A percentile compares a stretch with the other conserved stretches of the same genome.
Conservation (phyloP, 2,113 vertebrate species). For the Lanius ludovicianus region DNA sequence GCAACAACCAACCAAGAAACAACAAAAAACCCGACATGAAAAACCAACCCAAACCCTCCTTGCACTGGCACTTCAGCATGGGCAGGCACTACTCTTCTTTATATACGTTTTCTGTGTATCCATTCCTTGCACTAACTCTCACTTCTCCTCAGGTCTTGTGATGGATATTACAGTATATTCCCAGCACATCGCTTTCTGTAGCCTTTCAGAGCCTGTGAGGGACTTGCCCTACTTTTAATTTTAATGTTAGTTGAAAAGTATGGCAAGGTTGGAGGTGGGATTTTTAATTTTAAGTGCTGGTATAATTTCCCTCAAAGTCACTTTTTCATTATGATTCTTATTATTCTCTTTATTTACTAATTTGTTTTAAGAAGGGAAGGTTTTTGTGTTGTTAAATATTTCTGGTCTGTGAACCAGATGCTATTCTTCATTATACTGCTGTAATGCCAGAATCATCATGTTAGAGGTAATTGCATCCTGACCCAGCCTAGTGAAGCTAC, state of each 20-base stretch:
- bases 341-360: neutral
- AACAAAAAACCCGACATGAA: neutral
- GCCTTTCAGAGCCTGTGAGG: neutral
- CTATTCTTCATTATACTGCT: neutral
- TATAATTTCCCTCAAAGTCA: neutral
- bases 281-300: neutral
- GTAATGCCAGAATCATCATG: neutral
- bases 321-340: neutral
- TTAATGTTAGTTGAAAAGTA: neutral
- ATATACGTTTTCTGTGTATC: neutral
- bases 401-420: neutral
- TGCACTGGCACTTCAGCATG: neutral
- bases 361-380: neutral
- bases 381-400: neutral
- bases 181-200: neutral
- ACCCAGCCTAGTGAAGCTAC: neutral
- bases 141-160: neutral
- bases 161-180: neutral
- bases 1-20: neutral
- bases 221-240: neutral
- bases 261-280: neutral
- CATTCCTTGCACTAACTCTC: neutral
- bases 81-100: neutral
- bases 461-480: neutral
- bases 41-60: neutral